Percentiles rank a stretch among this genome's conserved stretches.
These are phyloP conservation scores for Alaudala cheleensis DNA, from an alignment of 2,113 vertebrate species.

Conservation along the genomic window DNA sequence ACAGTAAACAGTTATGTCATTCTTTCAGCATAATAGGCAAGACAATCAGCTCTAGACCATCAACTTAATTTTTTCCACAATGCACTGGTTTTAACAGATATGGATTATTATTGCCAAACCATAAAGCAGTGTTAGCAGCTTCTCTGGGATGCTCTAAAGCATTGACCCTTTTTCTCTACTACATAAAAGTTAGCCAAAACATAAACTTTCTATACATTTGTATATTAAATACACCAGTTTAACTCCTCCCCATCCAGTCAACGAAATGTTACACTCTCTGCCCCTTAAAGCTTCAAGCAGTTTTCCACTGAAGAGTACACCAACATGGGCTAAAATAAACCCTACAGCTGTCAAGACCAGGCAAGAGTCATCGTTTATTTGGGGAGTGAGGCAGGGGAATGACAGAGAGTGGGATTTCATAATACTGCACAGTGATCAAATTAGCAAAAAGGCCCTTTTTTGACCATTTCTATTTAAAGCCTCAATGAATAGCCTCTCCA, in stretches of 20 bases:
- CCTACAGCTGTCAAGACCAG: conserved; percentile 12
- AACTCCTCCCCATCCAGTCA: neutral
- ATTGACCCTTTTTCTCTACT: neutral
- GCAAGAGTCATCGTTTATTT: conserved; percentile 4
- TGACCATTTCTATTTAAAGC: conserved; percentile 18
- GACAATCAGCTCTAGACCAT: neutral
- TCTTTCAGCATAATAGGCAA: neutral
- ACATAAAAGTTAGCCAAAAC: neutral
- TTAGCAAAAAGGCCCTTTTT: neutral
- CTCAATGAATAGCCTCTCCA: neutral
- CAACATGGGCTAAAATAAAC: neutral
- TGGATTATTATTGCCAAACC: neutral
- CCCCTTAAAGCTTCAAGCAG: neutral
- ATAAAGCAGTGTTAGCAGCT: neutral
- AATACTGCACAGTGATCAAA: neutral
- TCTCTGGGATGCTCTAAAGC: neutral
- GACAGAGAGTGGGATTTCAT: neutral
- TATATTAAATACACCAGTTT: neutral
- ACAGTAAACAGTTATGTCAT: neutral
- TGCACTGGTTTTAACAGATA: neutral
- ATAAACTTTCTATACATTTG: neutral
- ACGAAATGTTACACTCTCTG: neutral
- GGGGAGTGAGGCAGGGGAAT: neutral
- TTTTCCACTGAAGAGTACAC: neutral
- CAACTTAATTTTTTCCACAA: neutral